Percentiles rank a stretch among this genome's conserved stretches.
Conservation (phyloP, 2,797 vertebrate species). For the Podarcis lilfordi region DNA sequence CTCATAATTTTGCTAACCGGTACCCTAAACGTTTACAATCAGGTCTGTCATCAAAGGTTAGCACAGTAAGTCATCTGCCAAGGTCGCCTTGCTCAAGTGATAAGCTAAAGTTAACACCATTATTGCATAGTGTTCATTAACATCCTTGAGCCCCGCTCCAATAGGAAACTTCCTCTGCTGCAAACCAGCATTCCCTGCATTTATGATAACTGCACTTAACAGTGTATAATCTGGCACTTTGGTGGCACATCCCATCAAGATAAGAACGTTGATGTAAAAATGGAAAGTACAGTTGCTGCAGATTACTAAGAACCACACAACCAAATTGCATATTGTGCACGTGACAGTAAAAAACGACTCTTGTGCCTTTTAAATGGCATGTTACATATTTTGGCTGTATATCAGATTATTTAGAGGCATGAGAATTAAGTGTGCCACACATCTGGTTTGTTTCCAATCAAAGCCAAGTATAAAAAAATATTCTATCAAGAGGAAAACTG, state of each 20-base stretch:
- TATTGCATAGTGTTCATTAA: background rate
- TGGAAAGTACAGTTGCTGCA: background rate
- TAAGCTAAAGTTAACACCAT: background rate
- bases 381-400: conserved; percentile 8
- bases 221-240: background rate
- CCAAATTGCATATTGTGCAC: background rate
- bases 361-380: background rate
- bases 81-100: too few relatives aligned
- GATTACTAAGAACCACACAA: conserved; percentile 2
- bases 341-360: background rate
- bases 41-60: too few relatives aligned
- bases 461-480: conserved; percentile 4
- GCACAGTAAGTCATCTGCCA: too few relatives aligned
- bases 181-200: background rate
- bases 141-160: background rate
- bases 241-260: background rate
- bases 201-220: background rate
- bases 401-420: conserved; percentile 8
- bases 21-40: background rate
- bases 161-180: background rate
- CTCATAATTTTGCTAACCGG: background rate
- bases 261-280: background rate
- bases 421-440: background rate
- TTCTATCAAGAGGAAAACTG: too few relatives aligned
- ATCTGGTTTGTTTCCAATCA: conserved; percentile 6